These are phyloP conservation scores for Peromyscus polionotus DNA, from an alignment of 2,113 vertebrate genomes.

Conservation along the genomic window DNA sequence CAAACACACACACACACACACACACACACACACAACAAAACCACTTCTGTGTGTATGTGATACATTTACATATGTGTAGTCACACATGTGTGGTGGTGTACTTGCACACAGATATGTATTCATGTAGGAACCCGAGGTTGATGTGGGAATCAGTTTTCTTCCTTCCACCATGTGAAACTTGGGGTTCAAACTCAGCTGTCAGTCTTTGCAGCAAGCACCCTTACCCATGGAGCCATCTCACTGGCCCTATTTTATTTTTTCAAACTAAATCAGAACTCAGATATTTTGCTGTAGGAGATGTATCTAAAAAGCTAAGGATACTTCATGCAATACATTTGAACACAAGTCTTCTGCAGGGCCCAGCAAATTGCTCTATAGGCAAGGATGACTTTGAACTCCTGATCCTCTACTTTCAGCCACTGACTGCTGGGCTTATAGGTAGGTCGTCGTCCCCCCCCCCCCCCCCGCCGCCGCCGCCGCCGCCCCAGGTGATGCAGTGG, in stretches of 20 bases:
- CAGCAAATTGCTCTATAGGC: neutral
- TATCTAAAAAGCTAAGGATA: neutral
- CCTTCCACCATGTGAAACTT: neutral
- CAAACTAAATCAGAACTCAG: neutral
- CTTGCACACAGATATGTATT: neutral
- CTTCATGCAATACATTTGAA: neutral
- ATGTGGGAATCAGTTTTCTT: neutral
- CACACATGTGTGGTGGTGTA: neutral
- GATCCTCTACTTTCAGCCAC: neutral
- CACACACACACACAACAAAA: too few relatives aligned
- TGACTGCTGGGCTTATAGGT: neutral
- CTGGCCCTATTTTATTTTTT: neutral
- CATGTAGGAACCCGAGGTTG: neutral
- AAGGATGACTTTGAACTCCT: neutral
- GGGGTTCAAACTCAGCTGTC: neutral
- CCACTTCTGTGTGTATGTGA: neutral
- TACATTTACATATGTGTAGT: neutral
- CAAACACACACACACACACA: too few relatives aligned
- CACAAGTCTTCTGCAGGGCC: neutral
- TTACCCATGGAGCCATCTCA: neutral
- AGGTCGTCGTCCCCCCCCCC: too few relatives aligned
- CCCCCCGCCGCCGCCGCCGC: too few relatives aligned
- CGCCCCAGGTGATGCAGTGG: neutral
- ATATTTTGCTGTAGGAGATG: neutral
- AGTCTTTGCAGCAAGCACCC: neutral